Base-by-base conservation (phyloP, 2,797 vertebrate genomes). In the Takifugu ocellatus region DNA sequence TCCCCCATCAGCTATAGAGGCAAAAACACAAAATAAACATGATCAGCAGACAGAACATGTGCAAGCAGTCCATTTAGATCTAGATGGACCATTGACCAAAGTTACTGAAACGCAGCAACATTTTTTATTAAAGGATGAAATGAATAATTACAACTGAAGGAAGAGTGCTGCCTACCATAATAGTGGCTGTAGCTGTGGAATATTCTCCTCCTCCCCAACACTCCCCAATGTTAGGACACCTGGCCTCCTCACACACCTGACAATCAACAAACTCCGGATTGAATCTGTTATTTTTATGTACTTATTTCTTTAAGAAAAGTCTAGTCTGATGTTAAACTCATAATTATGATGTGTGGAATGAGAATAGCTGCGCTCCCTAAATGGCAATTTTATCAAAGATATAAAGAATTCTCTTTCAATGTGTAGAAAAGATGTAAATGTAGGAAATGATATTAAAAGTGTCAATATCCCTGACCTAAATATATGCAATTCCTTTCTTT, bases 121-220 rank as follows among this genome's bases (percentile, higher is more conserved):
- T 47, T 17, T 26, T 2, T 26, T 16, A 2, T 47, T 29, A 25
- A 47, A 29, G 9, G 49, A 51, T 43, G 11, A 48, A 5, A 47
- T 51, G 12, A 47, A 50, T 39, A 39, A 39, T 4, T 39, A 11
- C 36, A 39, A 14, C 3, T 14, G 3, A 39, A 39, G 4, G 31
- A 33, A 10, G 9, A 33, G 31, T 10, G 31, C 31, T 33, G 31
- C 92, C 91, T 70, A 98, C 97, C 97, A 99, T 98, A 77, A 99
- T 97, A 4, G 97, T 98, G 65, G 96, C 97, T 6, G 97, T 99
- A 2, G 97, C 95, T 0, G 95, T 98, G 39, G 94, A 89, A 1
- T 93, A 90, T 57, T 98, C 95, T 69, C 96, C 96, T 26, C 95
- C 97, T 61, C 96, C 97, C 97, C 97, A 99, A 51, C 97, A 99